Conservation (phyloP, 1,140 invertebrate species). For the Sinella curviseta region DNA sequence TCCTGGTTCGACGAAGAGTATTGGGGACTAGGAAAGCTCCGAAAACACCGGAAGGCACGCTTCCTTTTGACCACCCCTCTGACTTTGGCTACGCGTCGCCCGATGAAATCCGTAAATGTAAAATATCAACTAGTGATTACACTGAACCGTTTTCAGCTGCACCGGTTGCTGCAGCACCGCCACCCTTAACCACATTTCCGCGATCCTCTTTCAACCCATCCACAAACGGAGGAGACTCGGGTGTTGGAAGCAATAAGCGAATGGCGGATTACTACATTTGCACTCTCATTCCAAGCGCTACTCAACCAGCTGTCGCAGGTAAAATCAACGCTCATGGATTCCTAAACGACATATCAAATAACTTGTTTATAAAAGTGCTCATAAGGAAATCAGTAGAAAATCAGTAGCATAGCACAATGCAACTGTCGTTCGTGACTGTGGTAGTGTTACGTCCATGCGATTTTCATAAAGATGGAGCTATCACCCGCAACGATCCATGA, state of each 20-base stretch:
- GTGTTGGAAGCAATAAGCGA: constrained; percentile 23
- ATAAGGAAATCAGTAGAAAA: too few relatives aligned
- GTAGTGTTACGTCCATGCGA: too few relatives aligned
- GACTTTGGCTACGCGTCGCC: constrained; percentile 47
- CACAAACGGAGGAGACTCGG: background rate
- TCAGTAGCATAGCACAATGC: too few relatives aligned
- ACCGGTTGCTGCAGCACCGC: constrained; percentile 7
- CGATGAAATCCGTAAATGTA: constrained; percentile 46
- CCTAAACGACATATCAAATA: too few relatives aligned
- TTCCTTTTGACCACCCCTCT: constrained; percentile 43
- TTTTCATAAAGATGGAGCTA: too few relatives aligned
- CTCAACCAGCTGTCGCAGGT: constrained; percentile 3
- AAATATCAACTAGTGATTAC: constrained; percentile 46
- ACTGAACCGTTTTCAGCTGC: constrained; percentile 44
- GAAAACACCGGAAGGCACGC: constrained; percentile 40
- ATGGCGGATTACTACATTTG: constrained; percentile 50
- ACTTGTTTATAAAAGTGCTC: too few relatives aligned
- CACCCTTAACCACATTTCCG: constrained; percentile 43
- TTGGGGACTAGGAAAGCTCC: constrained; percentile 26
- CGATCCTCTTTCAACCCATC: constrained; percentile 21
- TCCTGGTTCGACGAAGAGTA: constrained; percentile 42
- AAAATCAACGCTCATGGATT: too few relatives aligned
- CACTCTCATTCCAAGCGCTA: constrained; percentile 42
- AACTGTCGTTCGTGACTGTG: too few relatives aligned
- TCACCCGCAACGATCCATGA: too few relatives aligned